Conservation (phyloP, 2,797 vertebrate species). For the Scyliorhinus canicula region DNA sequence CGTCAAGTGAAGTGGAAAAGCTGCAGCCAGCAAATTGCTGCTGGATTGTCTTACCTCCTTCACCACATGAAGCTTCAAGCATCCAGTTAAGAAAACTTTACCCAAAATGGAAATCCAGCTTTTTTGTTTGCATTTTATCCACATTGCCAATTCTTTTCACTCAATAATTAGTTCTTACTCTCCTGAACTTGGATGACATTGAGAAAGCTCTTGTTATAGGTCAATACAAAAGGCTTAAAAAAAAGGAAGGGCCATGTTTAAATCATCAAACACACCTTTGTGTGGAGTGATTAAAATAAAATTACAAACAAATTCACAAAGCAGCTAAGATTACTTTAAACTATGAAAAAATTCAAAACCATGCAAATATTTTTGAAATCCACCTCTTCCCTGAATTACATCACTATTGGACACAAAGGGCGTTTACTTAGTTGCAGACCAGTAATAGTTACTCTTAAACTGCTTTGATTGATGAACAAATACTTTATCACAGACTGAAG, state of each 20-base stretch:
- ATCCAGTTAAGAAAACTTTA: neutral
- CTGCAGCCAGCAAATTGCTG: neutral
- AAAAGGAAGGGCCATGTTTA: neutral
- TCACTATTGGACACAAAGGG: neutral
- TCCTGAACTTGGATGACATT: neutral
- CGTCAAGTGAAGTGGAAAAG: neutral
- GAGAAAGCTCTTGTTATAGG: neutral
- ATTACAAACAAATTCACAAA: neutral
- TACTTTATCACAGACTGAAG: neutral
- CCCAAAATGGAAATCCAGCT: neutral
- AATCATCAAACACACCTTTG: conserved; percentile 2
- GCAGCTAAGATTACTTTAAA: neutral
- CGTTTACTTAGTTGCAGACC: neutral
- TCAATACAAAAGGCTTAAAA: neutral
- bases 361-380: neutral
- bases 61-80: neutral
- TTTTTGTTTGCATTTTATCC: neutral
- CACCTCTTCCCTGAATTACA: neutral
- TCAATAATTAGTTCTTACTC: neutral
- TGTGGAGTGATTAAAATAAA: neutral
- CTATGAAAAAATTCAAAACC: neutral
- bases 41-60: neutral
- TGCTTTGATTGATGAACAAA: neutral
- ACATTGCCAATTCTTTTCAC: neutral
- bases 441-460: neutral